These are phyloP conservation scores for Leptinotarsa tumamoca DNA, from an alignment of 2,888 invertebrate species.

Conservation along the genomic window DNA sequence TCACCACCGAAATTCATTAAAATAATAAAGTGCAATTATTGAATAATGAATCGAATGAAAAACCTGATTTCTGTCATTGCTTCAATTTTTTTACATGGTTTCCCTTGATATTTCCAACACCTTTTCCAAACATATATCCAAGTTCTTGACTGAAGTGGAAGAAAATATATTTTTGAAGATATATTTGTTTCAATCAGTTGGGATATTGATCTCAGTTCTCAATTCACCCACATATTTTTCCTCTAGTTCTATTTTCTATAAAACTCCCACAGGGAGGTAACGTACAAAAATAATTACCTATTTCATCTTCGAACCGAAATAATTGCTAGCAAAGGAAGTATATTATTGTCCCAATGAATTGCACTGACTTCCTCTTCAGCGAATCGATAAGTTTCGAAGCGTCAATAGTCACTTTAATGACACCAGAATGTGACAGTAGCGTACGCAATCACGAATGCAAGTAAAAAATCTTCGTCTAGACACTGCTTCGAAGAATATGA, in stretches of 20 bases:
- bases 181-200: no score
- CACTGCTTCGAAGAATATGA: conserved; percentile 8
- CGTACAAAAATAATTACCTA: neutral
- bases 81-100: no score
- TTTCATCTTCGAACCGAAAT: conserved; percentile 18
- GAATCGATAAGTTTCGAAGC: conserved; percentile 50
- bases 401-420: conserved; percentile 47
- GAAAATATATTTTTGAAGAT: no score
- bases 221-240: no score
- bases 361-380: conserved; percentile 52
- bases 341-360: conserved; percentile 50
- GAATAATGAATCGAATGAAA: no score
- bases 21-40: no score
- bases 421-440: conserved; percentile 17
- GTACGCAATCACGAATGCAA: conserved; percentile 11
- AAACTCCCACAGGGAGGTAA: neutral
- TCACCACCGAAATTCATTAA: no score
- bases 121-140: no score
- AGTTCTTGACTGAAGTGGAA: no score
- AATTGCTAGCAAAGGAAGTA: conserved; percentile 43
- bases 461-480: conserved; percentile 16
- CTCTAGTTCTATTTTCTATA: neutral
- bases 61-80: no score
- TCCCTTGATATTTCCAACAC: no score
- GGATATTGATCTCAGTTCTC: no score